Conservation (phyloP, 2,113 vertebrate genomes). For the Lucifuga dentata region DNA sequence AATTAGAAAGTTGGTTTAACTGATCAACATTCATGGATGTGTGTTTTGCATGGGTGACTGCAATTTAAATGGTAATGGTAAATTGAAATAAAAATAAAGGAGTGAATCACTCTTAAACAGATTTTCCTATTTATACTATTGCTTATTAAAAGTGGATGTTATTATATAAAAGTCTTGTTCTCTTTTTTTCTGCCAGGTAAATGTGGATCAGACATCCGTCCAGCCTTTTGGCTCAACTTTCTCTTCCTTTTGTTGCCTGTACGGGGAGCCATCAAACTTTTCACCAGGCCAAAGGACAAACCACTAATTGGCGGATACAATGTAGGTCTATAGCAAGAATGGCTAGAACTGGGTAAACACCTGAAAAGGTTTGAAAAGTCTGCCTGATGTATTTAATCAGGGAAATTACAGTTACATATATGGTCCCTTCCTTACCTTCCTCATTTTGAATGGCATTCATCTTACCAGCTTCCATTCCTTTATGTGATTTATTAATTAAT, state of each 20-base stretch:
- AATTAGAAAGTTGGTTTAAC: slow-evolving; percentile 9
- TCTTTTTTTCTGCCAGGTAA: slow-evolving; percentile 81
- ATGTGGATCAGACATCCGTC: slow-evolving; percentile 88
- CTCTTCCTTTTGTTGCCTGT: slow-evolving; percentile 85
- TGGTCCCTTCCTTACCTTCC: too few species aligned
- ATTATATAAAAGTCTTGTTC: slow-evolving; percentile 19
- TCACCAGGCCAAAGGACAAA: slow-evolving; percentile 76
- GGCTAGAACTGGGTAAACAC: slow-evolving; percentile 8
- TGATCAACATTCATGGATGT: slow-evolving; percentile 10
- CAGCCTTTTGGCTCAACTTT: slow-evolving; percentile 87
- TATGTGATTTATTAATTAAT: too few species aligned
- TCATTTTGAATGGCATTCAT: too few species aligned
- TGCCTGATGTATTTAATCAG: slow-evolving; percentile 19
- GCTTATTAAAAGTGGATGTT: too few species aligned
- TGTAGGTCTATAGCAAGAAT: slow-evolving; percentile 73
- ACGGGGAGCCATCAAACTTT: slow-evolving; percentile 83
- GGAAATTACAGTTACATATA: too few species aligned
- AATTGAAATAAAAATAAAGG: too few species aligned
- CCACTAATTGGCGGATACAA: slow-evolving; percentile 70
- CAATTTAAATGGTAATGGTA: too few species aligned
- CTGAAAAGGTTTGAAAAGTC: background rate
- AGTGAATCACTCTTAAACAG: too few species aligned
- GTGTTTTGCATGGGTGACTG: background rate
- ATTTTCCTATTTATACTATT: too few species aligned
- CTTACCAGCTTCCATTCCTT: too few species aligned